phyloP scores from a whole-genome alignment of 2,888 invertebrate genomes.

The Agrilus mali region DNA sequence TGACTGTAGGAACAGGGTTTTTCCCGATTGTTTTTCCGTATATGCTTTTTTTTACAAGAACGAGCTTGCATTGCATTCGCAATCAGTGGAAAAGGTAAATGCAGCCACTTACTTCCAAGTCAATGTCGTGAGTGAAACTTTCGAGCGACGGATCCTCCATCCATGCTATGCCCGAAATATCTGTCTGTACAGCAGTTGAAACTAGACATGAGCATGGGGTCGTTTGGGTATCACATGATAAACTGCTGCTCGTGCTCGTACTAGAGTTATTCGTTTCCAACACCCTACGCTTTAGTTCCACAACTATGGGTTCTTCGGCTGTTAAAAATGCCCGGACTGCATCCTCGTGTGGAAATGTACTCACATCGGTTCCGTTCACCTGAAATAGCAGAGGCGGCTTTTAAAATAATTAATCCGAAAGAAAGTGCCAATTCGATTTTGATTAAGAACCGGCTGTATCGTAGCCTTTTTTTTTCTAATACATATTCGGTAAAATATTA shows the following conservation, averaged over 20 bases:
- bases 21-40: no score
- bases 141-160: constrained; percentile 38
- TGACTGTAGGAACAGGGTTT: no score
- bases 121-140: constrained; percentile 42
- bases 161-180: constrained; percentile 34
- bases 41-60: no score
- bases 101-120: constrained; percentile 38
- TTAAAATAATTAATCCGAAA: constrained; percentile 5
- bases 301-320: constrained; percentile 45
- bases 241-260: constrained; percentile 5
- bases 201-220: constrained; percentile 21
- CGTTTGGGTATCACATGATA: constrained; percentile 7
- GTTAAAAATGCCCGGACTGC: constrained; percentile 46
- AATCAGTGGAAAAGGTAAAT: no score
- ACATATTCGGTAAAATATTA: no score
- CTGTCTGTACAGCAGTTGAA: constrained; percentile 42
- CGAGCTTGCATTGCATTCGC: no score
- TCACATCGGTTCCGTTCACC: constrained; percentile 50
- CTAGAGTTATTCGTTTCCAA: constrained; percentile 1
- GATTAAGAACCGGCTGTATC: no score
- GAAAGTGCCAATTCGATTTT: not conserved
- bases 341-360: constrained; percentile 46
- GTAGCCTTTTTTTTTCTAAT: no score
- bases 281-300: constrained; percentile 42
- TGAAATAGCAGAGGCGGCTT: constrained; percentile 21